Evolutionary conservation across 2,797 vertebrate genomes (phyloP).

Genomic region (Poeciliopsis paucimaculata): DNA sequence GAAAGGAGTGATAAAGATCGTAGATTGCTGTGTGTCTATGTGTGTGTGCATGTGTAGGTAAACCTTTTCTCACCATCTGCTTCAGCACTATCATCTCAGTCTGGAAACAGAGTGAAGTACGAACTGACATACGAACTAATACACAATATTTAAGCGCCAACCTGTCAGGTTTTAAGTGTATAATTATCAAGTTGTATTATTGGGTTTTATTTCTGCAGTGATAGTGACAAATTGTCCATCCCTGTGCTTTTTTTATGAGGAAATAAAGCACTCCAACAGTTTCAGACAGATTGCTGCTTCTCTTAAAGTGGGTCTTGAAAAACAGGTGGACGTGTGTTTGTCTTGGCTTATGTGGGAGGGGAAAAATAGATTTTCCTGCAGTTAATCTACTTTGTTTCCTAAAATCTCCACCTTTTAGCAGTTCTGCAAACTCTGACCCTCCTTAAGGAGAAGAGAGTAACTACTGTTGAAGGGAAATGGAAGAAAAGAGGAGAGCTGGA

Average conservation of each 20-base stretch:
- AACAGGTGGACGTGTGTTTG: constrained; percentile 8
- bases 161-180: not conserved
- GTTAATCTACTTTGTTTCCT: not conserved
- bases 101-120: constrained; percentile 6
- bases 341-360: not conserved
- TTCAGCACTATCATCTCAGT: constrained; percentile 30
- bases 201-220: not conserved
- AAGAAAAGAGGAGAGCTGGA: constrained; percentile 45
- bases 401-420: not conserved
- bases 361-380: not conserved
- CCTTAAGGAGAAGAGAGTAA: constrained; percentile 52
- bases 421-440: constrained; percentile 29
- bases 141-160: not conserved
- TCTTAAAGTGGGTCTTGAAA: constrained; percentile 50
- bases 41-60: not conserved
- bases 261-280: constrained; percentile 43
- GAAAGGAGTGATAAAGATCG: not conserved
- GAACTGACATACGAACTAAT: not conserved
- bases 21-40: not conserved
- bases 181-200: not conserved
- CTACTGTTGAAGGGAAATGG: constrained; percentile 40
- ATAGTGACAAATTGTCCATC: constrained; percentile 14
- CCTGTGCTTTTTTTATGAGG: constrained; percentile 20
- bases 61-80: constrained; percentile 26
- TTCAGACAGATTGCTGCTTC: constrained; percentile 33